These are phyloP conservation scores for Lethrus apterus DNA, from an alignment of 1,140 invertebrate species.

Conservation along the genomic window DNA sequence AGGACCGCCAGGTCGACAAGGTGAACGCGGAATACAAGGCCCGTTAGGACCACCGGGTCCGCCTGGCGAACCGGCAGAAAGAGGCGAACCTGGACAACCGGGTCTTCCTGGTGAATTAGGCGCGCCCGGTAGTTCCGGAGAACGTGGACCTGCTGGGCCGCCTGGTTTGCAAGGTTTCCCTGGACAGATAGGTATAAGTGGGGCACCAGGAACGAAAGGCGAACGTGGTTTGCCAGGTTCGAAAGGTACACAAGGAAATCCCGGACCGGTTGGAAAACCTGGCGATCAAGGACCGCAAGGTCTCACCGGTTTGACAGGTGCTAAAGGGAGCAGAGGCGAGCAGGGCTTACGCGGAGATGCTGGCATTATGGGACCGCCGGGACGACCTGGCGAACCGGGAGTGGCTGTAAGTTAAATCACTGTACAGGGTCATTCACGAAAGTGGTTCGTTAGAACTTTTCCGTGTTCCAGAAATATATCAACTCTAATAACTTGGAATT, in stretches of 20 bases:
- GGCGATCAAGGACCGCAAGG: conserved; percentile 57
- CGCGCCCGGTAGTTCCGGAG: conserved; percentile 60
- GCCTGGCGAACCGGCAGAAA: conserved; percentile 67
- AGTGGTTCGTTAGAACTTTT: too few species aligned
- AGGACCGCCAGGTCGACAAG: conserved; percentile 56
- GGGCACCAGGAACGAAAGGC: conserved; percentile 64
- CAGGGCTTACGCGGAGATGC: conserved; percentile 64
- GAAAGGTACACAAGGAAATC: conserved; percentile 66
- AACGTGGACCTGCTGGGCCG: conserved; percentile 53
- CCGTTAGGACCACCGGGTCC: conserved; percentile 59
- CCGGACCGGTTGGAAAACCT: conserved; percentile 43
- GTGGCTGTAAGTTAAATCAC: conserved; percentile 52
- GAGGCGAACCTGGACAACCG: conserved; percentile 65
- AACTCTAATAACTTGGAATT: too few species aligned
- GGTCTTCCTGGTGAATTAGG: conserved; percentile 66
- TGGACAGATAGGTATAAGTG: conserved; percentile 57
- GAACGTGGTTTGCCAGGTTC: conserved; percentile 59
- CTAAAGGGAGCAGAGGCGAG: conserved; percentile 69
- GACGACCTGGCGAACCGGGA: conserved; percentile 64
- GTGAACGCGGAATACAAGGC: conserved; percentile 62
- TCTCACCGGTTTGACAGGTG: conserved; percentile 57
- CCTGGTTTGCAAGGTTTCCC: conserved; percentile 57
- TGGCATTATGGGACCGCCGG: conserved; percentile 64
- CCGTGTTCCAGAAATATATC: too few species aligned
- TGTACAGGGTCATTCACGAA: too few species aligned